A percentile compares a stretch with the other conserved stretches of the same genome.
phyloP scores from a whole-genome alignment of 2,113 vertebrate species.

The Menura novaehollandiae region DNA sequence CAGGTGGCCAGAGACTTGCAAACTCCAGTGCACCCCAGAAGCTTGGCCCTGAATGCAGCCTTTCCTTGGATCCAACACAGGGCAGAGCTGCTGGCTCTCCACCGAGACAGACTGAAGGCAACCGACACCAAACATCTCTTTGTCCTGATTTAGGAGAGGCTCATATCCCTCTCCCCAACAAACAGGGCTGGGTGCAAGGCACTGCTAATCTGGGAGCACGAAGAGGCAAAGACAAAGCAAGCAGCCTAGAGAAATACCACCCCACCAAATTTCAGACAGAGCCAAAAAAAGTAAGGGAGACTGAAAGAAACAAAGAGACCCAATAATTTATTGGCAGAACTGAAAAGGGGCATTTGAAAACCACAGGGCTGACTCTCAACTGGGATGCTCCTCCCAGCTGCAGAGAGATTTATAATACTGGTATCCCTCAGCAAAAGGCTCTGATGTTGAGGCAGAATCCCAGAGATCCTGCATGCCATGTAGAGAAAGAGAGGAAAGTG shows the following conservation, averaged over 20 bases:
- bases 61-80: neutral
- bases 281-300: neutral
- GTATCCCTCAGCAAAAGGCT: constrained; percentile 56
- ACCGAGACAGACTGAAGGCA: neutral
- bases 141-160: neutral
- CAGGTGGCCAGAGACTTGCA: neutral
- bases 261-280: neutral
- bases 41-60: neutral
- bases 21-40: neutral
- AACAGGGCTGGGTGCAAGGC: neutral
- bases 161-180: neutral
- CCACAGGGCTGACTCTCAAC: constrained; percentile 48
- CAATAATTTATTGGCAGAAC: constrained; percentile 74
- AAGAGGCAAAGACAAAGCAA: neutral
- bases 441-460: constrained; percentile 19
- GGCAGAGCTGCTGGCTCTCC: neutral
- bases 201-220: neutral
- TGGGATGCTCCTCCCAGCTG: constrained; percentile 54
- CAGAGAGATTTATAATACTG: constrained; percentile 73
- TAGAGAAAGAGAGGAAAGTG: constrained; percentile 56
- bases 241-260: neutral
- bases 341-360: constrained; percentile 61
- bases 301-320: constrained; percentile 65
- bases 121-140: neutral
- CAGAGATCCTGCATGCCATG: constrained; percentile 40